Base-by-base conservation (phyloP, 1,140 invertebrate species). In the Phthorimaea operculella region DNA sequence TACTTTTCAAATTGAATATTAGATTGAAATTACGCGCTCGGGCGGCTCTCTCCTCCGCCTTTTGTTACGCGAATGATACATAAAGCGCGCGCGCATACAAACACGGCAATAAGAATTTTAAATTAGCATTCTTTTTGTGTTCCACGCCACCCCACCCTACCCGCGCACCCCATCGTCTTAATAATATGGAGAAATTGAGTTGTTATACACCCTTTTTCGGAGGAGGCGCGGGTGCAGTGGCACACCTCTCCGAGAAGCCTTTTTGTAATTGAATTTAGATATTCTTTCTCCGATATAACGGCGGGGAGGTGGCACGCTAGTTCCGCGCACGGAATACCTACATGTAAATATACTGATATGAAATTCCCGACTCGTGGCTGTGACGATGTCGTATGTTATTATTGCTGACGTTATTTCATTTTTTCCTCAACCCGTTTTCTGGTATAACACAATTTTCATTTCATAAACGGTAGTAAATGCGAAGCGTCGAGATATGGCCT, bases 191-290 rank as follows among this genome's bases (percentile, higher is more conserved):
- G 77, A 74, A 82, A 82, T 84, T 81, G 81, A 84, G 81, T 84
- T 84, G 80, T 80, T 78, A 77, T 77, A 82, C 78, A 81, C 79
- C 79, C 78, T 75, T 76, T 48, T 70, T 70, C 59, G 69, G 68
- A 73, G 76, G 77, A 77, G 76, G 79, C 68, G 72, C 76, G 79
- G 78, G 79, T 81, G 79, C 79, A 78, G 60, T 65, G 68, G 66
- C 65, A 76, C 79, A 77, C 77, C 72, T 79, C 73, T 62, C 58
- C 51, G 58, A 73, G 73, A 75, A 82, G 71, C 76, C 79, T 79
- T 82, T 79, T 80, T 79, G 79, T 82, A 83, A 84, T 84, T 84
- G 81, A 83, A 84, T 84, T 83, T 75, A 75, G 79, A 84, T 84
- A 81, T 81, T 80, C 74, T 74, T 72, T 73, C 66, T 66, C 68